Base-by-base conservation (phyloP, 1,140 invertebrate species). In the Orchestia grillus region DNA sequence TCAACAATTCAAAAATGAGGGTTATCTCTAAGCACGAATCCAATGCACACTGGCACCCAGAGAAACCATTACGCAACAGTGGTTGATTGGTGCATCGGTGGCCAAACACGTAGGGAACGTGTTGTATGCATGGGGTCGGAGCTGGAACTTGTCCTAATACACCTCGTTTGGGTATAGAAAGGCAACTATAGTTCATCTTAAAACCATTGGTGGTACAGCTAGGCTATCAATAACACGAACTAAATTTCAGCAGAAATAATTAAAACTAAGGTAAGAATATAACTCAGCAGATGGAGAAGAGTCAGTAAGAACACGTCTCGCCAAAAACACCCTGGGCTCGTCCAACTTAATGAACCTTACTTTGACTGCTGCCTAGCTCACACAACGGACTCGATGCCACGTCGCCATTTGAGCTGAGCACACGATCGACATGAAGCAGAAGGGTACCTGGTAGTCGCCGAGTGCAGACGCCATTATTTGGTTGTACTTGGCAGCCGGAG, bases 401-500 rank as follows among this genome's bases (percentile, higher is more conserved):
- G 11, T 28, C 11, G 62, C 36, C 11, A 19, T 77, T 23, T 77
- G 62, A 36, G 36, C 1, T 77, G 28, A 36, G 62, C 62, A 77
- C 36, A 77, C 28, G 1, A 28, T 53, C 62, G 3, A 77, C 11
- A 36, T 77, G 62, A 77, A 23, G 62, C 3, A 23, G 36, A 77
- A 15, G 1, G 62, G 1, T 3, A 97, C 96, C 96, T 97, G 96
- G 96, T 96, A 97, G 88, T 96, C 96, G 44, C 96, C 96, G 96
- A 97, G 95, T 41, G 96, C 96, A 40, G 96, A 97, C 96, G 96
- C 96, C 96, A 97, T 97, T 41, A 97, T 97, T 87, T 96, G 96
- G 95, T 96, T 97, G 95, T 97, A 97, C 95, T 97, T 97, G 44
- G 96, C 96, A 87, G 96, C 96, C 41, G 96, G 96, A 41, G 96